Base-by-base conservation (phyloP, 2,888 invertebrate genomes). In the Sphaeridia pumilis region DNA sequence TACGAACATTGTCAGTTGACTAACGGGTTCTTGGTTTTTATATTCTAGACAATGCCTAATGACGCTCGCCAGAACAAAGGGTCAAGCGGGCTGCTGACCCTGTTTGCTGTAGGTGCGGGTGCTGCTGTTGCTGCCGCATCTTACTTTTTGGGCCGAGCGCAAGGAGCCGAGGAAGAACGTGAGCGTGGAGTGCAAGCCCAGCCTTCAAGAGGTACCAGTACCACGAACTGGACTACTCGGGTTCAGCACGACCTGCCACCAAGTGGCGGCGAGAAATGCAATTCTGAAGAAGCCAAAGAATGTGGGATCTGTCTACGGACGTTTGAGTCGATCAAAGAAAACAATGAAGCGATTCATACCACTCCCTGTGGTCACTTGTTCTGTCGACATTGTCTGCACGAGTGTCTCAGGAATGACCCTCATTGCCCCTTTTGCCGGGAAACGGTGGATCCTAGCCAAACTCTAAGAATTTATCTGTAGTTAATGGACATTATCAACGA, bases 361-460 rank as follows among this genome's bases (percentile, higher is more conserved):
- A 84, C 86, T 1, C 78, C 81, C 0, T 89, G 88, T 70, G 88
- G 88, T 0, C 88, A 89, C 71, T 70, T 87, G 36, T 88, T 84
- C 70, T 89, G 88, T 69, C 87, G 87, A 86, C 71, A 71, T 50
- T 89, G 88, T 69, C 76, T 84, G 50, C 71, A 76, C 21, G 78
- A 80, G 55, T 80, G 81, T 78, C 70, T 83, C 49, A 74, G 74
- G 54, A 76, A 76, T 53, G 78, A 78, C 63, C 73, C 76, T 38
- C 76, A 76, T 61, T 86, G 86, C 69, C 85, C 85, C 0, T 67
- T 83, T 43, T 86, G 86, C 65, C 72, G 84, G 49, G 80, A 81
- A 63, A 70, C 71, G 21, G 70, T 83, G n/a, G 69, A 73, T 52
- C 76, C 79, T 4, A 42, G 25, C 26, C 46, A 58, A 35, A 56